Base-by-base conservation (phyloP, 2,113 vertebrate species). In the Pelusios castaneus region DNA sequence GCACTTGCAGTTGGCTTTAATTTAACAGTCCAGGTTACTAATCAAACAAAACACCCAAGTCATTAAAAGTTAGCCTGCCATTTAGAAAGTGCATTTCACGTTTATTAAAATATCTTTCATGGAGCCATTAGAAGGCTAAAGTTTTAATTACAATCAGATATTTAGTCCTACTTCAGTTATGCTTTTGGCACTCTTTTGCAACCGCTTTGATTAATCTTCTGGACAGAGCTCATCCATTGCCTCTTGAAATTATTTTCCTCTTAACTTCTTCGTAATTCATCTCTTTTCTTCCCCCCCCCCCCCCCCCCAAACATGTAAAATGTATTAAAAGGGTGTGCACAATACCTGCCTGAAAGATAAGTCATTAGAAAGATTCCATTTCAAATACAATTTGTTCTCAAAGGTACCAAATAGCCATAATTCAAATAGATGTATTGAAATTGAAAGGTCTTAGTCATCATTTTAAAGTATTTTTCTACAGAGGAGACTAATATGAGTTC, bases 141-240 rank as follows among this genome's bases (percentile, higher is more conserved):
- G 98, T 98, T 98, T 98, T 98, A 98, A 98, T 98, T 98, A 98
- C 98, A 98, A 98, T 98, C 98, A 98, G 98, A 98, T 98, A 98
- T 98, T 98, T 98, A 98, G 98, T 98, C 98, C 97, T 98, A 98
- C 97, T 98, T 97, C 96, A 96, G 96, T 98, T 98, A 98, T 97
- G 98, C 98, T 97, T 97, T 97, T 96, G 97, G 96, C 97, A 96
- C 96, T 97, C 97, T 97, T 96, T 97, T 97, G 95, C 97, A 97
- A 98, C 96, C 97, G 96, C 97, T 97, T 98, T 98, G 98, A 98
- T 98, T 98, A 98, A 98, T 98, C 98, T 98, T 98, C 97, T 96
- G 96, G 97, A 97, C 98, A 97, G 97, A 98, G 97, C 97, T 98
- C 98, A 98, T 98, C 98, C 97, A 98, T 98, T 98, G 98, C 97